Evolutionary conservation across 2,888 invertebrate genomes (phyloP), one percentile per base, ranked within the genome.

Genomic region (Catonia carolina): DNA sequence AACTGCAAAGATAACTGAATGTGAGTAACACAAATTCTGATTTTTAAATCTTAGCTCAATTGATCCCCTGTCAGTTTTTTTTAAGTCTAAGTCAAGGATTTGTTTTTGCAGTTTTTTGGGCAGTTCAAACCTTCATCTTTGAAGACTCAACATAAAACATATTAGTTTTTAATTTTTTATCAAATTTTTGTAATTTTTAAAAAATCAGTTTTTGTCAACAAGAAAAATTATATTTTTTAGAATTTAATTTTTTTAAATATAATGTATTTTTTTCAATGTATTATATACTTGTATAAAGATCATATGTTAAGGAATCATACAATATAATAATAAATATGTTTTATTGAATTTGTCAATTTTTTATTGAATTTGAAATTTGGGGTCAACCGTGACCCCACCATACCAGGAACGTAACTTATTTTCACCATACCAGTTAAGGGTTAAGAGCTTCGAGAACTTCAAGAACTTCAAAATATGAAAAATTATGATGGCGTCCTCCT

Each of bases 81-180:
- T 47, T 47, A 47, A 22, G 22, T 20, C 14, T 47, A 47, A 47
- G 18, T 17, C 18, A 22, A 20, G 47, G 14, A 6, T 18, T 10
- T 47, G 47, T 18, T 47, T 47, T 47, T 47, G 14, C 47, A 47
- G 47, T 20, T 47, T 20, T 23, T 47, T 47, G 47, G 20, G 22
- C 23, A 23, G 47, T 22, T 47, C 47, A 47, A 47, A 20, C 47
- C 22, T 47, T 12, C 47, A 20, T 47, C 22, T 47, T 47, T 47
- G n/a, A 17, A 47, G 22, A 20, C 23, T 22, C 23, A 18, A 10
- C 23, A 47, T 12, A 23, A 22, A 10, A 18, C 18, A 47, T 14
- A 5, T 14, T 14, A 20, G 8, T 47, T 47, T 10, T 20, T 20
- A 12, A 20, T 8, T 47, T 47, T 47, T 47, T 12, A 12, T 18